Evolutionary conservation across 2,113 vertebrate genomes (phyloP).

Genomic region (Platanista minor): DNA sequence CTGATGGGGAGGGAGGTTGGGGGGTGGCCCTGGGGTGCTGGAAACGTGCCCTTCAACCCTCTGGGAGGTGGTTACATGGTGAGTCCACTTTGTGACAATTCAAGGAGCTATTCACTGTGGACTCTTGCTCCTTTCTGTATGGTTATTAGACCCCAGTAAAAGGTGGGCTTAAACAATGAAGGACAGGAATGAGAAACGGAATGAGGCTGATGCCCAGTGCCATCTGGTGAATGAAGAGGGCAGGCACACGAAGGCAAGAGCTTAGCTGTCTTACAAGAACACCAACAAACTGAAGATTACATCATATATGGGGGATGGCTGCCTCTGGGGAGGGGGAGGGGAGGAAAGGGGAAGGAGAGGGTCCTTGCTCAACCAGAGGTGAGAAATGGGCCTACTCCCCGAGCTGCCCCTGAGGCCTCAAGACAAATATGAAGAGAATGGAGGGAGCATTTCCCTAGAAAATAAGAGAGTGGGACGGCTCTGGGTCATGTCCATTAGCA

Average conservation of each 20-base stretch:
- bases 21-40: rapidly evolving
- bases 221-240: neutral
- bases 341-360: too few relatives aligned
- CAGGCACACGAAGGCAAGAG: neutral
- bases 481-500: neutral
- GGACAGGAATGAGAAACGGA: neutral
- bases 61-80: too few relatives aligned
- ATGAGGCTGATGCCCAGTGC: neutral
- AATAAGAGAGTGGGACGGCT: neutral
- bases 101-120: neutral
- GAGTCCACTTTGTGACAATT: too few relatives aligned
- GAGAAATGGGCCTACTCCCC: neutral
- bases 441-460: neutral
- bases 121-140: neutral
- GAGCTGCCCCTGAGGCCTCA: neutral
- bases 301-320: neutral
- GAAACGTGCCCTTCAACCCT: neutral
- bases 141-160: neutral
- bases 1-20: neutral
- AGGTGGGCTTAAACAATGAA: neutral
- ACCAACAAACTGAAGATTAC: neutral
- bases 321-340: neutral
- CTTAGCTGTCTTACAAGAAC: neutral
- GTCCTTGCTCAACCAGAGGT: neutral
- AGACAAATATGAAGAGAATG: neutral